phyloP scores from a whole-genome alignment of 2,888 invertebrate species.

The Drosophila ustulata region DNA sequence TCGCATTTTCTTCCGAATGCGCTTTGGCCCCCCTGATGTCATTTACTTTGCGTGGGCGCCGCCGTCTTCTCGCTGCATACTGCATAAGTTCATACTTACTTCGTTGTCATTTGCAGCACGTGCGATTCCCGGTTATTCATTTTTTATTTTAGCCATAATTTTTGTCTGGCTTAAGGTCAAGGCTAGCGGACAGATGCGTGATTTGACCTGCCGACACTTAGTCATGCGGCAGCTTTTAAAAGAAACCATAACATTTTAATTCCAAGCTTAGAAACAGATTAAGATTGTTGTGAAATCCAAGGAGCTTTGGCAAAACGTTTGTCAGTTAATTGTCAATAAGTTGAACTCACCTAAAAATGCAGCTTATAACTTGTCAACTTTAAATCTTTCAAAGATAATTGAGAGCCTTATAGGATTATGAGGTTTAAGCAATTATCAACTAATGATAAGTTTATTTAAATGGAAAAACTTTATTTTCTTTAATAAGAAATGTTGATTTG shows the following conservation, averaged over 20 bases:
- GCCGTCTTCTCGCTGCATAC: conserved; percentile 9
- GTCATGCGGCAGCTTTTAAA: conserved; percentile 19
- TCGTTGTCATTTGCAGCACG: conserved; percentile 56
- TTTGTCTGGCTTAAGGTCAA: conserved; percentile 58
- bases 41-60: conserved; percentile 57
- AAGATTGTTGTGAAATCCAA: neutral
- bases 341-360: no score
- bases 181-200: conserved; percentile 36
- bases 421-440: neutral
- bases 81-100: neutral
- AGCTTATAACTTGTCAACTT: no score
- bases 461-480: neutral
- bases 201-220: conserved; percentile 28
- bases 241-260: neutral
- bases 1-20: conserved; percentile 15
- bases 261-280: neutral
- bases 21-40: neutral
- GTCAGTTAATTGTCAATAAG: no score
- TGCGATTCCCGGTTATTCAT: conserved; percentile 45
- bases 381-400: neutral
- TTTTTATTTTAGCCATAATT: conserved; percentile 19
- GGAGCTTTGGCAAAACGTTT: no score
- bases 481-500: neutral
- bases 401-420: neutral
- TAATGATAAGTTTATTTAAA: neutral